phyloP scores from a whole-genome alignment of 2,797 vertebrate species.

The Eospalax fontanierii region DNA sequence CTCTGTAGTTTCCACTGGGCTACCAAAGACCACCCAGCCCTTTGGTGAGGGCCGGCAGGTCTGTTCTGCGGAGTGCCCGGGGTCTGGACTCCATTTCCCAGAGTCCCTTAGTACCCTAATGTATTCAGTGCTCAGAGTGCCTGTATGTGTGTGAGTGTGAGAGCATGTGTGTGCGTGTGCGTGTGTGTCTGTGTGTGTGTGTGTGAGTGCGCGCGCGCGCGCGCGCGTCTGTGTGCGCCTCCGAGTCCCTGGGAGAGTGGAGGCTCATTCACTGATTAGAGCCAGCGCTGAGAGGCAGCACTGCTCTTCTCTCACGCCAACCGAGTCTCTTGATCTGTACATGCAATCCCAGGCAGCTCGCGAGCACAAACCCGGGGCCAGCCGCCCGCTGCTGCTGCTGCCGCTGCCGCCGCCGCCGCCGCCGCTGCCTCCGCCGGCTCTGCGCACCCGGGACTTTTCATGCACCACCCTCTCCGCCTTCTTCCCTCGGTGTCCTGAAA shows the following conservation, averaged over 20 bases:
- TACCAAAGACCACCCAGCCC: constrained; percentile 48
- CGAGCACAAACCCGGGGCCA: constrained; percentile 89
- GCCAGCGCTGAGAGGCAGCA: constrained; percentile 97
- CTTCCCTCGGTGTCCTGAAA: constrained; percentile 87
- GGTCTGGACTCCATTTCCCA: constrained; percentile 96
- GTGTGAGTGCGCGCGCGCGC: constrained; percentile 81
- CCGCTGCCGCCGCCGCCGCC: constrained; percentile 82
- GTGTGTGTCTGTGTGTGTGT: constrained; percentile 76
- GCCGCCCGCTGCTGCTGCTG: constrained; percentile 83
- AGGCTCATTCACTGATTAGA: constrained; percentile 94
- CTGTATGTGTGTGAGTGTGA: constrained; percentile 87
- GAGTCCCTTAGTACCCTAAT: constrained; percentile 92
- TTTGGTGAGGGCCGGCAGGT: constrained; percentile 76
- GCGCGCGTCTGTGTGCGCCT: constrained; percentile 76
- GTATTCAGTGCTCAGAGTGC: constrained; percentile 91
- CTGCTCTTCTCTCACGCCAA: constrained; percentile 93
- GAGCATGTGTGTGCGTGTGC: constrained; percentile 83
- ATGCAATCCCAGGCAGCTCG: constrained; percentile 91
- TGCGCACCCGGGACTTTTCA: constrained; percentile 90
- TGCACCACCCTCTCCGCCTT: constrained; percentile 90
- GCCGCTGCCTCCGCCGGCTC: constrained; percentile 83
- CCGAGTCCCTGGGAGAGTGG: constrained; percentile 90
- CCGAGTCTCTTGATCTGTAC: constrained; percentile 90
- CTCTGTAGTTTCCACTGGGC: background rate
- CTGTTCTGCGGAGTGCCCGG: constrained; percentile 84